Conservation (phyloP, 1,140 invertebrate species). For the Achroia grisella region DNA sequence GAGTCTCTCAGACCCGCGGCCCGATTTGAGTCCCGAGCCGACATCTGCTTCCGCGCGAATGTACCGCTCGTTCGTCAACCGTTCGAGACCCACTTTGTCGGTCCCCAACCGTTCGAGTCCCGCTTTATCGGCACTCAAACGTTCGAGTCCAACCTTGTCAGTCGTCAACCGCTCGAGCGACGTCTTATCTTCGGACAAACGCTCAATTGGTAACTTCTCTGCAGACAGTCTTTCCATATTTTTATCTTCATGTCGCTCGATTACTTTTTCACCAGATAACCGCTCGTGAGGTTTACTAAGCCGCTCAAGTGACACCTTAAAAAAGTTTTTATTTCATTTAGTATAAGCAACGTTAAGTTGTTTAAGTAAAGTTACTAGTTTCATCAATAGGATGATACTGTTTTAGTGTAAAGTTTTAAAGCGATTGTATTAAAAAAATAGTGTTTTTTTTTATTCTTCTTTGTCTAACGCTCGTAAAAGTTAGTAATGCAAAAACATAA, state of each 20-base stretch:
- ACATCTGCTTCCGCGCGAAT: slow-evolving; percentile 57
- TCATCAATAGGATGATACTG: no score
- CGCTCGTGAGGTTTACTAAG: neutral
- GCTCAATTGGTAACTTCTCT: slow-evolving; percentile 16
- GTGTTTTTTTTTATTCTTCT: no score
- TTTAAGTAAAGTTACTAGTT: no score
- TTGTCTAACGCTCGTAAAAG: no score
- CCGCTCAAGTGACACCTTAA: no score
- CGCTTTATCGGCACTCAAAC: no score
- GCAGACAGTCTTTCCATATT: slow-evolving; percentile 17
- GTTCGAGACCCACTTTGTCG: slow-evolving; percentile 21
- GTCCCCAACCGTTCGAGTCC: slow-evolving; percentile 2
- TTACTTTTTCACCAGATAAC: slow-evolving; percentile 1
- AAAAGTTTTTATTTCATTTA: no score
- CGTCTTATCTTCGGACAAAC: slow-evolving; percentile 19
- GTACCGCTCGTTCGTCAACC: slow-evolving; percentile 33
- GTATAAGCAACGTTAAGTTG: no score
- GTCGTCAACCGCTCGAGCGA: slow-evolving; percentile 8
- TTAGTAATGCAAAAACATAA: no score
- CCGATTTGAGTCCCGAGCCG: slow-evolving; percentile 43
- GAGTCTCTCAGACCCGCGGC: slow-evolving; percentile 31
- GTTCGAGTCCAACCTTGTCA: slow-evolving; percentile 4
- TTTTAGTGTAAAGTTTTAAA: no score
- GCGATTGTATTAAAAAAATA: no score
- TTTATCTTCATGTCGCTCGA: slow-evolving; percentile 22